Base-by-base conservation (phyloP, 53 echinoderm and acorn worm species). In the Stichopus horrens region DNA sequence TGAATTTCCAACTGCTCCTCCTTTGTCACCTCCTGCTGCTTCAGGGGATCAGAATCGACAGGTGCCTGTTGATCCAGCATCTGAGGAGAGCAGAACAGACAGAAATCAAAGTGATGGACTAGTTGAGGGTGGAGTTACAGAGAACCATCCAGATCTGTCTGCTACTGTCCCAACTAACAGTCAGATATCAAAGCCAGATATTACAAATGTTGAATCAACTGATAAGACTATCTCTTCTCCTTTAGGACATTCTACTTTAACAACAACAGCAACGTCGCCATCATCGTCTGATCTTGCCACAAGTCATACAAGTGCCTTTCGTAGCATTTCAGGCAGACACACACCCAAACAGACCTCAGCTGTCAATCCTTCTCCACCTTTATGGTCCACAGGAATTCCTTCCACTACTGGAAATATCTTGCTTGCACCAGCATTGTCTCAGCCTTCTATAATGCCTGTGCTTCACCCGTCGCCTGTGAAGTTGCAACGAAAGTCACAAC, bases 351-450 rank as follows among this genome's bases (percentile, higher is more conserved):
- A 65, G 79, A n/a, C 90, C 7, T 79, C 91, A 4, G 89, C 92
- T 22, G 92, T 97, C 21, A 97, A 94, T 58, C 97, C 97, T 9
- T 97, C 97, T 4, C 95, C 95, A n/a, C 97, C 97, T n/a, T 89
- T 97, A 6, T 97, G 97, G 97, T 92, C 95, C 21, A 84, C 95
- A 21, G 95, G 93, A 88, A 91, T 95, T 52, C 93, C 97, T 4
- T 74, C 97, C 22, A 91, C 95, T 65, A 92, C 97, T 7, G 92
- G 90, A 79, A 97, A 97, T 73, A 97, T 97, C 73, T 94, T 97
- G 16, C 82, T 97, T 16, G 95, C 97, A 22, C 93, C 97, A 59
- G 95, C 95, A 66, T 16, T 85, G 58, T 59, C 85, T 53, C 85
- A 85, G 66, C 85, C 85, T 63, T 51, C 85, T 52, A 85, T 85